Conservation (phyloP, 2,888 invertebrate species). For the Pachycephus smyrnensis region DNA sequence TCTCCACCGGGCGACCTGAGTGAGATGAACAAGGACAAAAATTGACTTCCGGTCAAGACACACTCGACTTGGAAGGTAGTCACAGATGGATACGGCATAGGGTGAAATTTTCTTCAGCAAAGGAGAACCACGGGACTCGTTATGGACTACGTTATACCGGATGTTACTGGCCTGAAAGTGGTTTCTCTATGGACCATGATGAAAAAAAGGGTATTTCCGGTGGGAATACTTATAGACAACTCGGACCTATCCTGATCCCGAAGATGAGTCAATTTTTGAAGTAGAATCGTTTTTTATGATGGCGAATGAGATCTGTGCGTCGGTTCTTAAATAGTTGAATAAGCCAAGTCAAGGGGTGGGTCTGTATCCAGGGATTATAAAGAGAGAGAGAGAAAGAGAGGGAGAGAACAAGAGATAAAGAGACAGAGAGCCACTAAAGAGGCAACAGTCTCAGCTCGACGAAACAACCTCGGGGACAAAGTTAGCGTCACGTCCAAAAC, state of each 20-base stretch:
- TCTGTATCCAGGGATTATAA: too few species aligned
- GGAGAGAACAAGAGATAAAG: background rate
- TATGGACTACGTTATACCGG: background rate
- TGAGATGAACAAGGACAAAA: background rate
- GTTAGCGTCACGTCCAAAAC: conserved; percentile 55
- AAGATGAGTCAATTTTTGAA: background rate
- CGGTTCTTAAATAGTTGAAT: background rate
- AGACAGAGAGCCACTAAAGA: background rate
- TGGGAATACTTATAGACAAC: background rate
- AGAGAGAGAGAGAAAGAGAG: background rate
- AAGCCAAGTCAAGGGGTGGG: background rate
- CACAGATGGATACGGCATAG: background rate
- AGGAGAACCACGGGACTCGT: background rate
- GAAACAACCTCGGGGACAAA: conserved; percentile 25
- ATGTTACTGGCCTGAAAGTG: background rate
- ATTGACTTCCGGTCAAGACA: background rate
- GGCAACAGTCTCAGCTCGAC: background rate
- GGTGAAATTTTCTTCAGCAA: background rate
- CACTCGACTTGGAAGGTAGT: background rate
- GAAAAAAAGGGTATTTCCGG: background rate
- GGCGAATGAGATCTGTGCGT: background rate
- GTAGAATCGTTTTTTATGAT: background rate
- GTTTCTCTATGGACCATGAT: background rate
- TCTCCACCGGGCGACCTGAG: background rate
- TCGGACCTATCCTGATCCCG: background rate